phyloP scores from a whole-genome alignment of 2,797 vertebrate species.

The Tapirus indicus region DNA sequence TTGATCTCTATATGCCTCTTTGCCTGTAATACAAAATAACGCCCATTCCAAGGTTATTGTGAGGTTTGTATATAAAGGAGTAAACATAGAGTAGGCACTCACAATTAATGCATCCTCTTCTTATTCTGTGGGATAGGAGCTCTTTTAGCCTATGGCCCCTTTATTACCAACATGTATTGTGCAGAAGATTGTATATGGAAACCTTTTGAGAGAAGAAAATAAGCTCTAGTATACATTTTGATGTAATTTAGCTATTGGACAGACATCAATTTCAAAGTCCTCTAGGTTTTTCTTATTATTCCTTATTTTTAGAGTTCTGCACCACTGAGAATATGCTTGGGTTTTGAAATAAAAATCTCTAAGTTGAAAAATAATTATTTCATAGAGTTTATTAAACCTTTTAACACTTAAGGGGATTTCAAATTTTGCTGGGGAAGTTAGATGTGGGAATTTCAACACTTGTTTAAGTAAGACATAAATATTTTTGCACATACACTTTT shows the following conservation, averaged over 20 bases:
- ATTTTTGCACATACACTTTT: not conserved
- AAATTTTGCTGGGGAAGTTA: not conserved
- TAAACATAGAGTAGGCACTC: not conserved
- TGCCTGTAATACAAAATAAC: not conserved
- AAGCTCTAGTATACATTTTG: not conserved
- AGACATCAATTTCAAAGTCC: not conserved
- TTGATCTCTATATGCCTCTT: not conserved
- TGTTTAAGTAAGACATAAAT: not conserved
- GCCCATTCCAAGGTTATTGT: not conserved
- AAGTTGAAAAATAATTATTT: not conserved
- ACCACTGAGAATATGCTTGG: not conserved
- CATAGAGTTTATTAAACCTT: not conserved
- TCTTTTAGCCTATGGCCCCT: not conserved
- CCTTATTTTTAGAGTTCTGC: not conserved
- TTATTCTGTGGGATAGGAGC: not conserved
- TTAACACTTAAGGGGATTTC: not conserved
- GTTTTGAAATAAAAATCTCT: not conserved
- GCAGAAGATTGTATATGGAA: not conserved
- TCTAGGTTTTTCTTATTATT: not conserved
- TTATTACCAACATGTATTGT: not conserved
- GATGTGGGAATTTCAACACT: not conserved
- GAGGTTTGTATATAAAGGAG: not conserved
- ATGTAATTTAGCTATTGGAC: not conserved
- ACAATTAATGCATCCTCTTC: not conserved
- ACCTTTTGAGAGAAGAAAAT: not conserved